Percentiles rank a stretch among this genome's conserved stretches.
Conservation (phyloP, 2,888 invertebrate species). For the Gymnocheta viridis region DNA sequence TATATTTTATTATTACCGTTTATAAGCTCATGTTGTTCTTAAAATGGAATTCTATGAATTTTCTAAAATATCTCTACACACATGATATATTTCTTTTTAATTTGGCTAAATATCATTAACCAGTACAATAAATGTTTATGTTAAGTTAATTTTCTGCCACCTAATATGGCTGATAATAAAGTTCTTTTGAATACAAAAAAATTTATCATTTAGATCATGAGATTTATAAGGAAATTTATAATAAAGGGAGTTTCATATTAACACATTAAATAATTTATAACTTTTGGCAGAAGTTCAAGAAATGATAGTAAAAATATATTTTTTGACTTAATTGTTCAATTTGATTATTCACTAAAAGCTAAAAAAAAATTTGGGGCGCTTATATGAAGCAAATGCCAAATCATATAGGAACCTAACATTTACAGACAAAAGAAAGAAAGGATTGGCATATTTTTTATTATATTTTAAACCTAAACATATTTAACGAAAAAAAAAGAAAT, state of each 20-base stretch:
- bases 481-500: too few relatives aligned
- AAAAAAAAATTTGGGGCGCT: not conserved
- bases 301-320: not conserved
- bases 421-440: not conserved
- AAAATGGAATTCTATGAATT: conserved; percentile 29
- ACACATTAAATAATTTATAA: conserved; percentile 34
- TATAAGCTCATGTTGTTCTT: conserved; percentile 1
- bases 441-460: not conserved
- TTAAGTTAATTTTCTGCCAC: conserved; percentile 35
- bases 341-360: not conserved
- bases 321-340: not conserved
- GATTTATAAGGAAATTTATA: conserved; percentile 43
- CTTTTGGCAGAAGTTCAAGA: conserved; percentile 8
- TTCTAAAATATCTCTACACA: not conserved
- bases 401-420: not conserved
- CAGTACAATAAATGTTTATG: conserved; percentile 39
- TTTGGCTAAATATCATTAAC: conserved; percentile 46
- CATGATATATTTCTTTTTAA: not conserved
- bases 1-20: not conserved
- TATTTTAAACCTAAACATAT: not conserved
- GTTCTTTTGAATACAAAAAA: conserved; percentile 7
- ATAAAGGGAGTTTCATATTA: conserved; percentile 31
- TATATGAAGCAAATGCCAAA: not conserved
- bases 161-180: conserved; percentile 37
- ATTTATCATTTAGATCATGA: conserved; percentile 28